Base-by-base conservation (phyloP, 2,113 vertebrate genomes). In the Steatornis caripensis region DNA sequence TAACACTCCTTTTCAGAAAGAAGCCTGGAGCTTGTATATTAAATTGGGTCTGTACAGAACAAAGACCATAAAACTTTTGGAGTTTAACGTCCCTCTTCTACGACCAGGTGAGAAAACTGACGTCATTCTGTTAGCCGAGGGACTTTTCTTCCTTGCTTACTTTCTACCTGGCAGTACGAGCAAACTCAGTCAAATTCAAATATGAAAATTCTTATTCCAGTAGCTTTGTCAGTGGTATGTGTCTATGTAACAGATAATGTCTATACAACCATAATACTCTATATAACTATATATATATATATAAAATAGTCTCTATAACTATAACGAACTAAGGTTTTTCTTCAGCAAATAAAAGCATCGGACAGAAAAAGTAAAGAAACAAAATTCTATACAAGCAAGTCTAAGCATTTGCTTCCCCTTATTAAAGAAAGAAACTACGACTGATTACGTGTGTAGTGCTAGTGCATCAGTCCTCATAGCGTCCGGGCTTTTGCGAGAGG, bases 361-460 rank as follows among this genome's bases (percentile, higher is more conserved):
- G 43, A 6, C 8, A 36, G 15, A 48, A 57, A 14, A 57, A 57
- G 6, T 19, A 51, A 32, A 57, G 46, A 43, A 61, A 54, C 9
- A n/a, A 48, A 58, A n/a, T 7, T 54, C 57, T 32, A 74, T 30
- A 43, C 23, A 20, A 89, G 11, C 15, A n/a, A 30, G 41, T 26
- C 5, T 61, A 61, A 17, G 46, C 61, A 69, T 39, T 75, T 46
- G 15, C 27, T 69, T 39, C 16, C 54, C 16, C 21, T 61, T 29
- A 30, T 8, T 11, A 46, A 68, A 83, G 46, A 10, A 39, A 61
- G 61, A 45, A 23, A 22, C 23, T 51, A 27, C 2, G 29, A 46
- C 5, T 20, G 30, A 26, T 17, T 8, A 17, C 1, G 2, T 16
- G 15, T 1, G 17, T 11, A 19, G 18, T 45, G 9, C 22, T 20